Conservation (phyloP, 2,113 vertebrate genomes). For the Siniperca chuatsi region DNA sequence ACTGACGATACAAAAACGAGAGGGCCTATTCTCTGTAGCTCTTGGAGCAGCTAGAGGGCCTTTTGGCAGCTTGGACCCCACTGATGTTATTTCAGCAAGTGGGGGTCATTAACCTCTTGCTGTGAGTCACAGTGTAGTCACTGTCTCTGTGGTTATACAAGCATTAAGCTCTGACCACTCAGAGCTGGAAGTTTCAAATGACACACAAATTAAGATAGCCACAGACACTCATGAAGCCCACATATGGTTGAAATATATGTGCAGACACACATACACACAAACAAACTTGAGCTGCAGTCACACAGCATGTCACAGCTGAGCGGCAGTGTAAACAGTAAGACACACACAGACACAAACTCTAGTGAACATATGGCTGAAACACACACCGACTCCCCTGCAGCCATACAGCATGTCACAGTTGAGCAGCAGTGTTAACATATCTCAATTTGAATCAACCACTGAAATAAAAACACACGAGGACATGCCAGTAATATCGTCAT, state of each 20-base stretch:
- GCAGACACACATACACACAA: constrained; percentile 10
- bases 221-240: constrained; percentile 1
- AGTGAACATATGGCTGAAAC: constrained; percentile 31
- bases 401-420: not conserved
- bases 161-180: constrained; percentile 21
- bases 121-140: constrained; percentile 34
- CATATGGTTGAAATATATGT: constrained; percentile 4
- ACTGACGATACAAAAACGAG: constrained; percentile 28
- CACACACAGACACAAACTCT: constrained; percentile 14
- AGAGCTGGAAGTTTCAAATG: constrained; percentile 32
- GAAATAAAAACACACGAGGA: constrained; percentile 10
- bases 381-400: constrained; percentile 6
- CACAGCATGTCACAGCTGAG: constrained; percentile 44
- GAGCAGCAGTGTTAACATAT: constrained; percentile 35
- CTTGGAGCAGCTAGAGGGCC: constrained; percentile 3
- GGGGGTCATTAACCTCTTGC: constrained; percentile 49
- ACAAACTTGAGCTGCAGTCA: constrained; percentile 13
- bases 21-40: constrained; percentile 4
- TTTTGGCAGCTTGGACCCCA: constrained; percentile 28
- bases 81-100: constrained; percentile 75
- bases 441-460: not conserved
- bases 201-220: constrained; percentile 26
- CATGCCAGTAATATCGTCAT: not conserved
- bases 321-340: constrained; percentile 53
- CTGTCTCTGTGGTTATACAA: constrained; percentile 50